phyloP scores from a whole-genome alignment of 2,797 vertebrate species.

The Falco naumanni region DNA sequence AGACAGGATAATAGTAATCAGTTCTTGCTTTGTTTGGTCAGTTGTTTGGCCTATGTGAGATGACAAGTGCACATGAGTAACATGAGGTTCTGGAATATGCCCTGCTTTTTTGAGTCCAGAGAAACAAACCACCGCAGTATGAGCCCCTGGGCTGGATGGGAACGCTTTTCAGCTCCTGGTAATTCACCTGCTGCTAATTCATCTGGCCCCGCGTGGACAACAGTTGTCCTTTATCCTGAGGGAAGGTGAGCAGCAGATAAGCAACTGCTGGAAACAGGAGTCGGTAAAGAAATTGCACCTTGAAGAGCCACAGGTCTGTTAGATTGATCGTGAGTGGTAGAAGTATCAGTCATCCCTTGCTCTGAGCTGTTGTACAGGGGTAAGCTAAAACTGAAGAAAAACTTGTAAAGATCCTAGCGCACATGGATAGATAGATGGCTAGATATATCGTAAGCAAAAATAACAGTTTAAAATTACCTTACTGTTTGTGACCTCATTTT shows the following conservation, averaged over 20 bases:
- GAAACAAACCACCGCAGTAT: background rate
- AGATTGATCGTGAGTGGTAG: background rate
- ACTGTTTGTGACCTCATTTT: constrained; percentile 24
- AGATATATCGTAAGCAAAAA: constrained; percentile 6
- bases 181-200: background rate
- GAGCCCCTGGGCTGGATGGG: background rate
- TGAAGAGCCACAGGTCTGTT: background rate
- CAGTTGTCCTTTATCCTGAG: background rate
- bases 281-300: background rate
- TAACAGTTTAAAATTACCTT: background rate
- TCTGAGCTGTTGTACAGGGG: background rate
- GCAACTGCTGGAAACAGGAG: background rate
- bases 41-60: background rate
- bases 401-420: background rate
- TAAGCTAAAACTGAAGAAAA: background rate
- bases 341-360: background rate
- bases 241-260: background rate
- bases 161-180: background rate
- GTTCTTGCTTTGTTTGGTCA: background rate
- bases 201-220: background rate
- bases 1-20: background rate
- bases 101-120: background rate
- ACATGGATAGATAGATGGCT: background rate
- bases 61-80: background rate
- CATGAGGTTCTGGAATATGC: background rate